phyloP scores from a whole-genome alignment of 2,113 vertebrate species.

The Turdus rufiventris region DNA sequence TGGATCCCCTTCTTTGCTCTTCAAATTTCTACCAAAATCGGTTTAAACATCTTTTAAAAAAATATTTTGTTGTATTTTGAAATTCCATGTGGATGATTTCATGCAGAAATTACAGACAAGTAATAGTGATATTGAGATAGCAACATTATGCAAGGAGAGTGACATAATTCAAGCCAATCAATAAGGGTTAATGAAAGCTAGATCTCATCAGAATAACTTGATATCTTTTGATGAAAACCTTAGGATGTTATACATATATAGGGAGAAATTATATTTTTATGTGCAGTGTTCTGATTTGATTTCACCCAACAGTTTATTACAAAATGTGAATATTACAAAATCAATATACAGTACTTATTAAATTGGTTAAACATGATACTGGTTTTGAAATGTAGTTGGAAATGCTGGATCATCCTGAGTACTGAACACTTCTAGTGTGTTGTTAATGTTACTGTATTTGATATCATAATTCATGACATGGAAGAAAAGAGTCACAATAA shows the following conservation, averaged over 20 bases:
- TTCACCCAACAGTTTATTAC: background rate
- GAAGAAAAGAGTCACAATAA: background rate
- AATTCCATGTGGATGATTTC: background rate
- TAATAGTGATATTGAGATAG: background rate
- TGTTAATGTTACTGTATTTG: background rate
- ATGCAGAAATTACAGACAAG: background rate
- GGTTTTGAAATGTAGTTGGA: background rate
- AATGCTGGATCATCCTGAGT: background rate
- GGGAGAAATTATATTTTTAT: background rate
- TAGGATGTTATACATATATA: background rate
- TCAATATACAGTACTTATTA: background rate
- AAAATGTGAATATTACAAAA: background rate
- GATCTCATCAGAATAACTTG: background rate
- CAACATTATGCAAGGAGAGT: background rate
- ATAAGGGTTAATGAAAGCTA: constrained; percentile 16
- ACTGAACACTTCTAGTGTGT: background rate
- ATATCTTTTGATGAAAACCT: constrained; percentile 1
- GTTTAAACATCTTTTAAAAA: background rate
- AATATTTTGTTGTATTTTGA: background rate
- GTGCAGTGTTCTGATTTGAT: background rate
- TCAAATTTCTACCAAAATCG: background rate
- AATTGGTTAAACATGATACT: background rate
- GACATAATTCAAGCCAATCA: constrained; percentile 8
- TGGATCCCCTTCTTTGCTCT: background rate
- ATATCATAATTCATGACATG: background rate